A percentile compares a stretch with the other conserved stretches of the same genome.
These are phyloP conservation scores for Apotomis betuletana DNA, from an alignment of 2,888 invertebrate species.

Conservation along the genomic window DNA sequence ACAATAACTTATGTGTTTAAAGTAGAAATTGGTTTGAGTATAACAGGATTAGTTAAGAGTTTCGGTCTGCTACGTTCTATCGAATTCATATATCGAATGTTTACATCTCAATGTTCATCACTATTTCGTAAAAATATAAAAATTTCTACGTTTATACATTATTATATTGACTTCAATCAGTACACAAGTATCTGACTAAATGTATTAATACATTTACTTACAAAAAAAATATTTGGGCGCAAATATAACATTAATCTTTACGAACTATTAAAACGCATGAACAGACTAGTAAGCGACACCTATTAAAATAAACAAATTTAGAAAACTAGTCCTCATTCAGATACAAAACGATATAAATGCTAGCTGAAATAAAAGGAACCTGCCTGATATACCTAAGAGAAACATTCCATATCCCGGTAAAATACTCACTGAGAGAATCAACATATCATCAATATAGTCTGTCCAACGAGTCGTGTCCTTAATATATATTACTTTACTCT, in stretches of 20 bases:
- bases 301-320: slow-evolving; percentile 7
- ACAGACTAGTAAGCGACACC: slow-evolving; percentile 11
- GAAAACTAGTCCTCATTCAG: background rate
- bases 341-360: slow-evolving; percentile 3
- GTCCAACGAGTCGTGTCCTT: too few relatives aligned
- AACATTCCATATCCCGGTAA: too few relatives aligned
- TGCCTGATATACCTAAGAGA: too few relatives aligned
- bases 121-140: slow-evolving; percentile 37
- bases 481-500: too few relatives aligned
- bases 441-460: too few relatives aligned
- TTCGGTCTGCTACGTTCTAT: background rate
- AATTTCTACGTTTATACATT: slow-evolving; percentile 39
- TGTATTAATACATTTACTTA: background rate
- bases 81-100: background rate
- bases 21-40: background rate
- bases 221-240: slow-evolving; percentile 18
- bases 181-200: slow-evolving; percentile 22
- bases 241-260: slow-evolving; percentile 14
- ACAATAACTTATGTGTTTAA: slow-evolving; percentile 1
- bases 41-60: background rate
- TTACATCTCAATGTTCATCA: slow-evolving; percentile 9
- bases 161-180: slow-evolving; percentile 37
- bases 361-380: background rate
- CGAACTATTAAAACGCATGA: background rate
- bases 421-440: too few relatives aligned